Percentiles rank a stretch among this genome's conserved stretches.
phyloP scores from a whole-genome alignment of 2,888 invertebrate genomes.

The Melangyna quadrimaculata region DNA sequence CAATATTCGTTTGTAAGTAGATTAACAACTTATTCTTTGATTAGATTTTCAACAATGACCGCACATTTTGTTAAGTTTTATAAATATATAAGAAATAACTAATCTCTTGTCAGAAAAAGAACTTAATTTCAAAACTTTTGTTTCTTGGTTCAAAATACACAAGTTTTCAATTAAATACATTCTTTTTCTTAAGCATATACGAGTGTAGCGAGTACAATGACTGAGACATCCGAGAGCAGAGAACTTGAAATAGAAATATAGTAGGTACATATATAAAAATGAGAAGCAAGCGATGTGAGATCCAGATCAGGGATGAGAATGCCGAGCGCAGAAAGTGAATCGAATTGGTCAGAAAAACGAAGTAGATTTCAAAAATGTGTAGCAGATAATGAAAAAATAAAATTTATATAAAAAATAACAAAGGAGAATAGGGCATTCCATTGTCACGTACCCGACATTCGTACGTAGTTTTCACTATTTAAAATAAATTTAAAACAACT shows the following conservation, averaged over 20 bases:
- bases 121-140: neutral
- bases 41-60: neutral
- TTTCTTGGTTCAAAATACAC: slow-evolving; percentile 17
- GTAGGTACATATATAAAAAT: neutral
- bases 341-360: too few species aligned
- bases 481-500: too few species aligned
- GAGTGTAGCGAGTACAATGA: slow-evolving; percentile 16
- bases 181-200: neutral
- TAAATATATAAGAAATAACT: neutral
- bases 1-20: neutral
- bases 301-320: too few species aligned
- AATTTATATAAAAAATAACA: too few species aligned
- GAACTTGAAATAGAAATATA: slow-evolving; percentile 19
- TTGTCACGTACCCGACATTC: too few species aligned
- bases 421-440: too few species aligned
- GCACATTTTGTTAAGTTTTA: neutral
- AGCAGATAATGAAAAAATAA: too few species aligned
- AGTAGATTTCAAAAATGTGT: too few species aligned
- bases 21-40: neutral
- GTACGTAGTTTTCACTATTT: too few species aligned
- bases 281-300: neutral
- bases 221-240: slow-evolving; percentile 6
- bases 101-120: neutral
- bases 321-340: too few species aligned
- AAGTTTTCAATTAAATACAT: slow-evolving; percentile 9